Evolutionary conservation across 2,888 invertebrate species (phyloP).

Genomic region (Nephrotoma guestfalica): DNA sequence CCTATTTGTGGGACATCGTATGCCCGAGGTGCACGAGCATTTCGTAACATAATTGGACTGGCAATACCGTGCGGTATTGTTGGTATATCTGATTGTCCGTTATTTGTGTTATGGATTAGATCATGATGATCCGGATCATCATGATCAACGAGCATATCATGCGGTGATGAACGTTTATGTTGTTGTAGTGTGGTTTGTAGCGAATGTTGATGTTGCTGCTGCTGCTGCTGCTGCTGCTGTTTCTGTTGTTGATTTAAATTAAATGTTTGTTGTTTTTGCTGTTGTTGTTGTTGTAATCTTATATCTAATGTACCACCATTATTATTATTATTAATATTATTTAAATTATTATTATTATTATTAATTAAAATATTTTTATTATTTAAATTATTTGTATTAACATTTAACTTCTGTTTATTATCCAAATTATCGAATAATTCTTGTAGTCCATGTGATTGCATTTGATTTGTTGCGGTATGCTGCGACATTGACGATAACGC

Average conservation of each 20-base stretch:
- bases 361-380: background rate
- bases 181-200: slow-evolving; percentile 19
- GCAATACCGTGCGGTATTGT: slow-evolving; percentile 43
- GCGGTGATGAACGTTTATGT: slow-evolving; percentile 13
- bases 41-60: slow-evolving; percentile 64
- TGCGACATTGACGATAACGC: background rate
- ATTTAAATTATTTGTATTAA: slow-evolving; percentile 5
- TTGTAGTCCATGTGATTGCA: slow-evolving; percentile 7
- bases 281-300: slow-evolving; percentile 9
- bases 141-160: slow-evolving; percentile 11
- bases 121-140: background rate
- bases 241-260: background rate
- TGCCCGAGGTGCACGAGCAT: slow-evolving; percentile 57
- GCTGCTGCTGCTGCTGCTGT: slow-evolving; percentile 15
- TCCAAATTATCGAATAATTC: slow-evolving; percentile 10
- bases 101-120: slow-evolving; percentile 9
- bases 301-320: slow-evolving; percentile 7
- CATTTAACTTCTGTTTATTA: slow-evolving; percentile 6
- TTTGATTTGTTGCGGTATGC: background rate
- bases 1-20: slow-evolving; percentile 82
- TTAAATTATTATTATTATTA: background rate
- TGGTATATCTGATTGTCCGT: slow-evolving; percentile 17
- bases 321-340: background rate
- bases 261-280: slow-evolving; percentile 10
- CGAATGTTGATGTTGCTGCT: slow-evolving; percentile 15